A percentile compares a stretch with the other conserved stretches of the same genome.
Evolutionary conservation across 2,113 vertebrate genomes (phyloP).

Genomic region (Sinosuthora webbiana): DNA sequence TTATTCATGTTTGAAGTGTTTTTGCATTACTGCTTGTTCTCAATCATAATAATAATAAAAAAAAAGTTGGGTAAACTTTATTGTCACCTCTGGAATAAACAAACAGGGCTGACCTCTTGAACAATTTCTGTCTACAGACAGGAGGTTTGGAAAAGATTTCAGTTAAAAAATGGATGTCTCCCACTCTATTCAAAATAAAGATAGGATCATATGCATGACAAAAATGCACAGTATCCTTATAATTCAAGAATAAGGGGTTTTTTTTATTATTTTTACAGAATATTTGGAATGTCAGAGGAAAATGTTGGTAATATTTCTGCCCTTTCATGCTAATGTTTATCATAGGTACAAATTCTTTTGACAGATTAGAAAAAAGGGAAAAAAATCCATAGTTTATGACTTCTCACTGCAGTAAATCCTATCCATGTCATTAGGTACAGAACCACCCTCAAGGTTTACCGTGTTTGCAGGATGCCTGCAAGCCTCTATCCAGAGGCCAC

Average conservation of each 20-base stretch:
- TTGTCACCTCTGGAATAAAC: not conserved
- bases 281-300: not conserved
- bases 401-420: not conserved
- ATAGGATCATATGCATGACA: not conserved
- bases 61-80: not conserved
- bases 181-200: not conserved
- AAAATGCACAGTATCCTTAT: not conserved
- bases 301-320: not conserved
- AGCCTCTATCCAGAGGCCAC: not conserved
- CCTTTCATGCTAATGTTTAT: not conserved
- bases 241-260: not conserved
- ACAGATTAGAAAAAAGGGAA: accelerated
- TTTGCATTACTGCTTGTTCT: conserved; percentile 43
- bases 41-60: not conserved
- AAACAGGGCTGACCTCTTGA: not conserved
- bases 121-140: not conserved
- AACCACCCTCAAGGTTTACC: not conserved
- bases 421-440: not conserved
- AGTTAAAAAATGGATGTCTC: not conserved
- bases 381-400: not conserved
- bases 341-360: not conserved
- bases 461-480: not conserved
- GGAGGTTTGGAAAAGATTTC: not conserved
- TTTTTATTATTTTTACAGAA: not conserved
- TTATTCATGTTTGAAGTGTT: conserved; percentile 65